These are phyloP conservation scores for Trachelus tabidus DNA, from an alignment of 2,888 invertebrate genomes.

Conservation along the genomic window DNA sequence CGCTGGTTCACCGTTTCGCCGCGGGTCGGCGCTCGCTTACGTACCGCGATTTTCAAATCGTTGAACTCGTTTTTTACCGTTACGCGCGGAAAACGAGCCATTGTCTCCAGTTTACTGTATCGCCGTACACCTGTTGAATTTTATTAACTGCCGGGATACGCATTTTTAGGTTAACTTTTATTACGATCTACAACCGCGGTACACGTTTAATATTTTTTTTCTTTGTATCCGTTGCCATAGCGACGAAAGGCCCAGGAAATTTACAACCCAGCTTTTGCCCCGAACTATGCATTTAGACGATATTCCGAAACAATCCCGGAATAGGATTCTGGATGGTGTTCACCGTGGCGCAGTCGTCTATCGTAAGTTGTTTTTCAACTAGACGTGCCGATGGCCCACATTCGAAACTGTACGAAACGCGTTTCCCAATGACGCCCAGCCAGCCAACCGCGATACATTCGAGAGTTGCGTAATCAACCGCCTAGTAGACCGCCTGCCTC, in stretches of 20 bases:
- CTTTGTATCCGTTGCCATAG: background rate
- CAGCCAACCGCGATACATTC: slow-evolving; percentile 26
- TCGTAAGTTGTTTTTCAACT: slow-evolving; percentile 37
- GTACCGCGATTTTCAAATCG: background rate
- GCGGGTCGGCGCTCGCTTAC: background rate
- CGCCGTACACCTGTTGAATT: background rate
- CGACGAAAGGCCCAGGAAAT: background rate
- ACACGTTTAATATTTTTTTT: background rate
- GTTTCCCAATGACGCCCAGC: slow-evolving; percentile 38
- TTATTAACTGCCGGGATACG: background rate
- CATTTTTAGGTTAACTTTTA: background rate
- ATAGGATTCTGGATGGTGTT: background rate
- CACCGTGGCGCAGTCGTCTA: background rate
- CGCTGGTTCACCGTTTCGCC: background rate
- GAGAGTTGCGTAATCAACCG: slow-evolving; percentile 26
- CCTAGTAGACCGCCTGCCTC: background rate
- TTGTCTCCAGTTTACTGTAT: background rate
- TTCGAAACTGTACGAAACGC: slow-evolving; percentile 40
- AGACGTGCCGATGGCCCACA: slow-evolving; percentile 49
- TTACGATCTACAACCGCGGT: background rate
- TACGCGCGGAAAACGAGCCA: background rate
- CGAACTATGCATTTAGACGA: background rate
- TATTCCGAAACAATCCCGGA: background rate
- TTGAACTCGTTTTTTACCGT: background rate
- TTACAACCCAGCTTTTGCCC: background rate